Evolutionary conservation across 1,140 invertebrate species (phyloP).

Genomic region (Bilobella aurantiaca): DNA sequence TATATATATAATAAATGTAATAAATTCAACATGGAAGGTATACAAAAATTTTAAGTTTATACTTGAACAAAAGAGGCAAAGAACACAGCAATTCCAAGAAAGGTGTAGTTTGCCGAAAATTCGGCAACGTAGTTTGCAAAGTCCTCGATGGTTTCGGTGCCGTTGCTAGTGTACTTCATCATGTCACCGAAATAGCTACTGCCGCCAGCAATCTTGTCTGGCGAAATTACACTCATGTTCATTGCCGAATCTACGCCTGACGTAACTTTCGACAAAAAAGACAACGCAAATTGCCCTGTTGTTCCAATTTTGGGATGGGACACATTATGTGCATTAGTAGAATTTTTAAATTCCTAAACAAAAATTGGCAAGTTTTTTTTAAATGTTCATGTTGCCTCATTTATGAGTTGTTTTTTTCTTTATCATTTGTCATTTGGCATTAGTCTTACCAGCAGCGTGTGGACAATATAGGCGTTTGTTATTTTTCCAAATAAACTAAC

Average conservation of each 20-base stretch:
- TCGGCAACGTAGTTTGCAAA: conserved; percentile 33
- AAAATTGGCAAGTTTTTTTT: no score
- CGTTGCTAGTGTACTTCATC: not conserved
- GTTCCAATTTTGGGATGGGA: not conserved
- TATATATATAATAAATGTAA: no score
- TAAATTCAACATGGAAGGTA: no score
- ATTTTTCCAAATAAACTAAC: conserved; percentile 1
- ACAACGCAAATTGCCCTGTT: not conserved
- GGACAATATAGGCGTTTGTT: not conserved
- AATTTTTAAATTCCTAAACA: not conserved
- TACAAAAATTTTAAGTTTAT: no score
- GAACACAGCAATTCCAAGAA: conserved; percentile 24
- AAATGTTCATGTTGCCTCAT: not conserved
- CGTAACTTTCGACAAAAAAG: not conserved
- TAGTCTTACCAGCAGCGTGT: not conserved
- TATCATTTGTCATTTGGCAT: no score
- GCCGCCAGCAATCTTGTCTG: not conserved
- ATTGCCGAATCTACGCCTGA: not conserved
- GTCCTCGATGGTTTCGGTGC: conserved; percentile 3
- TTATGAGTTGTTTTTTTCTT: not conserved
- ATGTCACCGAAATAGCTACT: conserved; percentile 7
- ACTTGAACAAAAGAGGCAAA: conserved; percentile 34
- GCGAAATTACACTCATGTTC: not conserved
- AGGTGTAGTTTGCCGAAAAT: conserved; percentile 36
- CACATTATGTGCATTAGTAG: not conserved